Conservation (phyloP, 2,113 vertebrate species). For the Ceuthmochares aereus region DNA sequence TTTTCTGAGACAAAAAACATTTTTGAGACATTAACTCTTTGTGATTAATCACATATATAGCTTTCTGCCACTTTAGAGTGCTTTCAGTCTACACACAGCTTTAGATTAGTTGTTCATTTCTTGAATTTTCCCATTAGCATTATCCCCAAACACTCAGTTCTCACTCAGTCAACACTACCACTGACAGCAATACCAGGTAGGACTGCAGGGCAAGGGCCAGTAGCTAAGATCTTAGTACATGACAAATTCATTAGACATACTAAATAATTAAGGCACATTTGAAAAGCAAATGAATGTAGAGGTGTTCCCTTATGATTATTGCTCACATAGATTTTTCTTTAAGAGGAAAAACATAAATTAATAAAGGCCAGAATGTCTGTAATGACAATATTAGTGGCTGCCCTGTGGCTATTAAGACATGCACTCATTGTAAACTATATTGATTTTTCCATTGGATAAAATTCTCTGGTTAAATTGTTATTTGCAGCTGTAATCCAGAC, state of each 20-base stretch:
- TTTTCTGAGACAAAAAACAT: neutral
- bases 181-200: neutral
- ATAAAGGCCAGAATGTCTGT: slow-evolving; percentile 61
- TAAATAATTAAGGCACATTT: slow-evolving; percentile 75
- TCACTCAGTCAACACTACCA: neutral
- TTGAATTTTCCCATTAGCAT: neutral
- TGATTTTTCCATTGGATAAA: slow-evolving; percentile 55
- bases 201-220: slow-evolving; percentile 47
- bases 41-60: neutral
- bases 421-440: slow-evolving; percentile 58
- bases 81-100: neutral
- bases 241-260: slow-evolving; percentile 73
- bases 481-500: slow-evolving; percentile 10
- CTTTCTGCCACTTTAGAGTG: neutral
- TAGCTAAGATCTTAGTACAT: slow-evolving; percentile 35
- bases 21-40: neutral
- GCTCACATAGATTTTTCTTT: slow-evolving; percentile 68
- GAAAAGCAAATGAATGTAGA: slow-evolving; percentile 59
- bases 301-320: slow-evolving; percentile 67
- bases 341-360: slow-evolving; percentile 73
- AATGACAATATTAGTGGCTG: slow-evolving; percentile 54
- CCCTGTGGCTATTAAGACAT: slow-evolving; percentile 67
- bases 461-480: slow-evolving; percentile 69
- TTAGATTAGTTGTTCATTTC: neutral
- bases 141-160: neutral